These are phyloP conservation scores for Tetramorium parvispinum DNA, from an alignment of 1,140 invertebrate species.

Conservation along the genomic window DNA sequence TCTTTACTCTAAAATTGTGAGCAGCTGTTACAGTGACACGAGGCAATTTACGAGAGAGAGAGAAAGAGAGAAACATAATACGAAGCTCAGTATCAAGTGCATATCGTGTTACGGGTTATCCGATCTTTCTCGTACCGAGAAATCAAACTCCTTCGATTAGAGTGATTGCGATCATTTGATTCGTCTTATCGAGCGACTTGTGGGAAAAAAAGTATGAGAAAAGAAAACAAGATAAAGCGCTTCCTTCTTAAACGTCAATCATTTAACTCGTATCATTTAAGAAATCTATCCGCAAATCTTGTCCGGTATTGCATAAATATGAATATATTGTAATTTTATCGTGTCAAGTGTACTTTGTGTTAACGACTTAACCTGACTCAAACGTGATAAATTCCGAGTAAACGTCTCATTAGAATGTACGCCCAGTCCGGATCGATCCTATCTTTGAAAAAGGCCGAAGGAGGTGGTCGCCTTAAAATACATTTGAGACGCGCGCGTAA, in stretches of 20 bases:
- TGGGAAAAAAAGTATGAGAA: slow-evolving; percentile 1
- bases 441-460: slow-evolving; percentile 31
- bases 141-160: slow-evolving; percentile 68
- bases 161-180: slow-evolving; percentile 58
- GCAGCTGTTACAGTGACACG: slow-evolving; percentile 29
- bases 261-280: background rate
- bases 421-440: slow-evolving; percentile 1
- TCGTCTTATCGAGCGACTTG: slow-evolving; percentile 39
- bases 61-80: slow-evolving; percentile 57
- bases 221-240: background rate
- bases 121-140: slow-evolving; percentile 69
- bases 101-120: slow-evolving; percentile 64
- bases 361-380: background rate
- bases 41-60: slow-evolving; percentile 8
- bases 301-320: background rate
- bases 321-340: background rate
- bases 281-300: background rate
- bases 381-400: slow-evolving; percentile 36
- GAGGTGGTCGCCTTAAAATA: slow-evolving; percentile 47
- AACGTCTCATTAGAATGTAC: background rate
- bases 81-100: slow-evolving; percentile 67
- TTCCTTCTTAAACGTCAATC: background rate
- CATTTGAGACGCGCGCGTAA: slow-evolving; percentile 67
- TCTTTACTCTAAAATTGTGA: slow-evolving; percentile 41
- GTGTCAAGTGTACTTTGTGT: background rate